Percentiles rank a stretch among this genome's conserved stretches.
These are phyloP conservation scores for Cartodere bifasciata DNA, from an alignment of 2,888 invertebrate species.

Conservation along the genomic window DNA sequence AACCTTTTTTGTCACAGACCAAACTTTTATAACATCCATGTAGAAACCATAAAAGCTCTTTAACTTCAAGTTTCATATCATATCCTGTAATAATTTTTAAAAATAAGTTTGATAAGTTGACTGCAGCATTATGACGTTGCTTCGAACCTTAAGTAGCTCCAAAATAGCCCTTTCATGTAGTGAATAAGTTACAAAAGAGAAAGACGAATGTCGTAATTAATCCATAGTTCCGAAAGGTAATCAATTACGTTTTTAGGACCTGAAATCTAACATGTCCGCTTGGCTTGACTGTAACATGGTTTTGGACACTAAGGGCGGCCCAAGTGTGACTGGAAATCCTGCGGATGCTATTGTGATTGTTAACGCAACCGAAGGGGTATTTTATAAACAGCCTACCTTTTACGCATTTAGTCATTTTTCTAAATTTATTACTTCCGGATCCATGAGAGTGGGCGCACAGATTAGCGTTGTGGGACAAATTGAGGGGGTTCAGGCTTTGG, in stretches of 20 bases:
- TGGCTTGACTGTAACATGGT: conserved; percentile 87
- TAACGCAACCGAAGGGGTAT: conserved; percentile 45
- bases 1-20: too few relatives aligned
- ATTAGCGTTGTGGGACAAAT: conserved; percentile 22
- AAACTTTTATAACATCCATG: too few relatives aligned
- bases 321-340: conserved; percentile 60
- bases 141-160: too few relatives aligned
- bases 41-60: too few relatives aligned
- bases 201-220: too few relatives aligned
- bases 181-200: too few relatives aligned
- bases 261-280: conserved; percentile 61
- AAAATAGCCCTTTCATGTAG: too few relatives aligned
- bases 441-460: conserved; percentile 30
- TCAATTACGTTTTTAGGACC: conserved; percentile 38
- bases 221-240: too few relatives aligned
- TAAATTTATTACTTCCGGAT: conserved; percentile 48
- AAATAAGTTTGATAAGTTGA: too few relatives aligned
- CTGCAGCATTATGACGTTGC: too few relatives aligned
- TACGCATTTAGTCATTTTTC: conserved; percentile 68
- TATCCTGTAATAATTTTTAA: too few relatives aligned
- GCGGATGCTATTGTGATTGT: conserved; percentile 68
- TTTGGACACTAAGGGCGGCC: conserved; percentile 58
- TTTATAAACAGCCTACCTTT: conserved; percentile 78
- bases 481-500: conserved; percentile 25
- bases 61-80: too few relatives aligned